Conservation (phyloP, 2,797 vertebrate genomes). For the Ptychobarbus kaznakovi region DNA sequence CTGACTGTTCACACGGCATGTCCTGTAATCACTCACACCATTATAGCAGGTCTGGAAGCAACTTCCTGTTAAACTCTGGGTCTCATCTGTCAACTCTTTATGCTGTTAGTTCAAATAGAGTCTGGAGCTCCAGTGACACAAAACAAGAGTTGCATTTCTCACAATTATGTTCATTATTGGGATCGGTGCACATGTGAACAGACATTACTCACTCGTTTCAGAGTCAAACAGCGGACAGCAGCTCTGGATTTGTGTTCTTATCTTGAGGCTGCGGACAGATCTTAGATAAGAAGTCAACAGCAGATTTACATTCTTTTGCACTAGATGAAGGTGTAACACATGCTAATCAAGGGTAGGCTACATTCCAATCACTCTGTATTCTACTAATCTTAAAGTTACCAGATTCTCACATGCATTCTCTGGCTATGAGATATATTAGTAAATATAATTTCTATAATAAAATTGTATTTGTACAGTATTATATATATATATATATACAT, state of each 20-base stretch:
- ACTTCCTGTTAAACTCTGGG: conserved; percentile 30
- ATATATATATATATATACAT: too few relatives aligned
- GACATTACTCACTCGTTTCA: neutral
- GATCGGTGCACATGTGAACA: neutral
- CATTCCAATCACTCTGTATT: neutral
- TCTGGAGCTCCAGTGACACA: conserved; percentile 11
- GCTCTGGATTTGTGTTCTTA: conserved; percentile 36
- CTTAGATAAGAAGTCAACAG: conserved; percentile 48
- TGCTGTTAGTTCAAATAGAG: neutral
- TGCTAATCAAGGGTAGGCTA: neutral
- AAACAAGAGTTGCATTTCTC: conserved; percentile 30
- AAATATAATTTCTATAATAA: neutral
- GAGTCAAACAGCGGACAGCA: conserved; percentile 35
- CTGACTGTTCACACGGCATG: conserved; percentile 16
- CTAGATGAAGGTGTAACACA: conserved; percentile 40
- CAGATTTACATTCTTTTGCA: conserved; percentile 37
- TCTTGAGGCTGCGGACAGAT: conserved; percentile 38
- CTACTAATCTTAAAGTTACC: neutral
- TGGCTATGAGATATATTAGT: neutral
- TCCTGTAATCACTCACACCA: neutral
- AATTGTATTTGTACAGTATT: neutral
- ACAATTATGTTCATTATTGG: conserved; percentile 33
- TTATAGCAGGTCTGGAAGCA: conserved; percentile 46
- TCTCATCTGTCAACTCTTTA: conserved; percentile 22
- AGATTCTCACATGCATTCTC: neutral